Percentiles rank a stretch among this genome's conserved stretches.
These are phyloP conservation scores for Cariama cristata DNA, from an alignment of 2,113 vertebrate genomes.

Conservation along the genomic window DNA sequence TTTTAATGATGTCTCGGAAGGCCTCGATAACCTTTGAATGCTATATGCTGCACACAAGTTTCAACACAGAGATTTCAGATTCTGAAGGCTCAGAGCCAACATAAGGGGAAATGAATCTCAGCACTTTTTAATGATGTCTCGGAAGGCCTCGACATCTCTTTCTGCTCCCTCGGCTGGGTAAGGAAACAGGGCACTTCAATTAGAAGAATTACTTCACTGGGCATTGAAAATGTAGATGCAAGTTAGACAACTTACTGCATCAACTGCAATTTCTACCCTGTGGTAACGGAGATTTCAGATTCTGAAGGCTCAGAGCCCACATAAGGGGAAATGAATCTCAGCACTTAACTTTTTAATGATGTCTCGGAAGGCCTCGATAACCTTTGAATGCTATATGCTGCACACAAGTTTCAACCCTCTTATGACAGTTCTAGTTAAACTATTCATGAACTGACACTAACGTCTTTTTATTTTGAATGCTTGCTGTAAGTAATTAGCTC, in stretches of 20 bases:
- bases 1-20: no score
- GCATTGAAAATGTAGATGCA: neutral
- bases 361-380: neutral
- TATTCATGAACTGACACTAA: neutral
- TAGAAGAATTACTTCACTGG: neutral
- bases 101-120: neutral
- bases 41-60: no score
- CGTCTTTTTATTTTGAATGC: neutral
- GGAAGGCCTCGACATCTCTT: neutral
- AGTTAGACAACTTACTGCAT: neutral
- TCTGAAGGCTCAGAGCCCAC: neutral
- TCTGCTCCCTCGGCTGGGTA: neutral
- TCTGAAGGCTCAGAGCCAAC: neutral
- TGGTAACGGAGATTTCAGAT: neutral
- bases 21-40: no score
- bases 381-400: neutral
- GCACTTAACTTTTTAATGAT: neutral
- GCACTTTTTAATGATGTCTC: conserved; percentile 8
- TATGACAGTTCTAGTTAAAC: neutral
- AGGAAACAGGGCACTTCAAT: neutral
- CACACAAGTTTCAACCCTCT: neutral
- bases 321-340: neutral
- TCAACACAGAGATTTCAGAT: no score
- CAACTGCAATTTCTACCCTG: neutral
- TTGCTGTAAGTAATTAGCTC: conserved; percentile 1